Evolutionary conservation across 2,888 invertebrate species (phyloP).

Genomic region (Monopis laevigella): DNA sequence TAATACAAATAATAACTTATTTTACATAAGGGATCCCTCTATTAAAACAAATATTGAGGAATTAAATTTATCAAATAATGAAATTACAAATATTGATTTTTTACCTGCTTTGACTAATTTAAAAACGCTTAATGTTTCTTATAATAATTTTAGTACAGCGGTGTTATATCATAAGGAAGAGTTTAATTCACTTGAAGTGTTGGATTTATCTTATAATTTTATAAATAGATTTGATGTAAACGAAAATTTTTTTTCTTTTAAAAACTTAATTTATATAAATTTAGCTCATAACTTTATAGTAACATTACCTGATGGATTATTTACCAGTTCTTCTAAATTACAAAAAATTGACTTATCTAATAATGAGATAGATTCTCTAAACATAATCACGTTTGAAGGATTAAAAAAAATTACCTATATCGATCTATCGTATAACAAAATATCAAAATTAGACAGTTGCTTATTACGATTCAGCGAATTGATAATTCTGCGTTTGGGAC

Average conservation of each 20-base stretch:
- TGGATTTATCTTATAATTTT: constrained; percentile 38
- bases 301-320: constrained; percentile 28
- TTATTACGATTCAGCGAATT: constrained; percentile 36
- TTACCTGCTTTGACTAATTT: constrained; percentile 27
- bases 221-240: constrained; percentile 23
- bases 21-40: not conserved
- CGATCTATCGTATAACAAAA: constrained; percentile 32
- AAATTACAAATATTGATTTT: constrained; percentile 19
- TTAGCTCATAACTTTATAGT: constrained; percentile 35
- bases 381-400: constrained; percentile 35
- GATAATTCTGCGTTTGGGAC: constrained; percentile 28
- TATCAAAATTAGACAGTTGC: constrained; percentile 31
- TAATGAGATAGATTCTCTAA: constrained; percentile 31
- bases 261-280: constrained; percentile 27
- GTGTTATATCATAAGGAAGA: constrained; percentile 26
- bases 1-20: too few species aligned
- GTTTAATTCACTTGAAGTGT: constrained; percentile 20
- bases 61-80: not conserved
- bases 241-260: constrained; percentile 20
- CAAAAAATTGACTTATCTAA: constrained; percentile 35
- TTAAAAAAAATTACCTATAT: constrained; percentile 29
- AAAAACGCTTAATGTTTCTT: constrained; percentile 28
- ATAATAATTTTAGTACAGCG: constrained; percentile 28
- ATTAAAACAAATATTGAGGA: not conserved
- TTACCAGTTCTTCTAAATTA: constrained; percentile 28